Base-by-base conservation (phyloP, 2,888 invertebrate genomes). In the Quadroppia sp. region DNA sequence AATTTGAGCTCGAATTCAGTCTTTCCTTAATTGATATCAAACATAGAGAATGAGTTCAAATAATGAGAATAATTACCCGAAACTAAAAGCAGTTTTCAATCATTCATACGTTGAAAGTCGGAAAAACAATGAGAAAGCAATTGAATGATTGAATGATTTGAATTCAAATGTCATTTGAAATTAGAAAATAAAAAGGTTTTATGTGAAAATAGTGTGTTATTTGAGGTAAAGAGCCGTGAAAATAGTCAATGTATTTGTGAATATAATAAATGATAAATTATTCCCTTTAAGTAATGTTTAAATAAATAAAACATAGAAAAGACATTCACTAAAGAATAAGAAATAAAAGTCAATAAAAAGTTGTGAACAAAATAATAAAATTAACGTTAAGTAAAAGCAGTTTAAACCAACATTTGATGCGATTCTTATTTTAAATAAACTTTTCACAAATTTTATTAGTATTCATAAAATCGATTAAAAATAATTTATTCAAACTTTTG, bases 221-320 rank as follows among this genome's bases (percentile, higher is more conserved):
- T 3, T 53, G 9, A 53, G 17, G 53, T 53, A 53, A 23, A 20
- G 17, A 53, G 3, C 23, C 53, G 53, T 53, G 53, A 53, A 53
- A 53, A 53, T 53, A 53, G 53, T 53, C 23, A 2, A 53, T 53
- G 23, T 28, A 25, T 23, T 53, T 2, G 13, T 53, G 25, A 53
- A 53, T 53, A 53, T 23, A 53, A 45, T 36, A 36, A 36, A 36
- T 15, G 50, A 20, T 25, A 53, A 50, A 23, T 53, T 23, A 53
- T 53, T 53, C 53, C 2, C 53, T 53, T 23, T 53, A 53, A 53
- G 53, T 53, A 53, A 53, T 9, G 53, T 2, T 53, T 25, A 53
- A 53, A 53, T 53, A 53, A 53, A 53, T 23, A 53, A 7, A 53
- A 53, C 53, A 53, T 3, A 53, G 13, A 50, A 45, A 53, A 53